Conservation (phyloP, 2,797 vertebrate species). For the Acanthurus leucopareius region DNA sequence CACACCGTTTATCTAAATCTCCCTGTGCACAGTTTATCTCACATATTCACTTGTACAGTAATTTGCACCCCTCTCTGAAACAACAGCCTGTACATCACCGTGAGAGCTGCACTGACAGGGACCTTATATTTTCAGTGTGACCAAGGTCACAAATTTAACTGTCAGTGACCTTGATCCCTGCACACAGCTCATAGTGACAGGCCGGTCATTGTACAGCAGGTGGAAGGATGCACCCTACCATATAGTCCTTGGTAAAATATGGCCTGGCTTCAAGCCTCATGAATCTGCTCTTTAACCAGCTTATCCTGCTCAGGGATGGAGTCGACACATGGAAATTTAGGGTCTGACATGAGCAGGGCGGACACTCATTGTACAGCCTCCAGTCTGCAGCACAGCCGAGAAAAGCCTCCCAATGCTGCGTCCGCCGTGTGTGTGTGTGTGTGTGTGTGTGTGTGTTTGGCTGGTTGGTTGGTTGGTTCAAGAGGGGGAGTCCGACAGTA, state of each 20-base stretch:
- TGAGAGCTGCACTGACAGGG: conserved; percentile 37
- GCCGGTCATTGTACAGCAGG: conserved; percentile 1
- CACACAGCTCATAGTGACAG: conserved; percentile 27
- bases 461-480: no score
- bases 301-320: conserved; percentile 15
- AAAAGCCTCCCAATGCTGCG: conserved; percentile 41
- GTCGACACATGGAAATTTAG: conserved; percentile 27
- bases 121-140: conserved; percentile 35
- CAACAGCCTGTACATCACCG: conserved; percentile 22
- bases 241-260: conserved; percentile 40
- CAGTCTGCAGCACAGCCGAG: conserved; percentile 44
- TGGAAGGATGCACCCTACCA: conserved; percentile 22
- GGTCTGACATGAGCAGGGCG: conserved; percentile 23
- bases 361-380: conserved; percentile 28
- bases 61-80: conserved; percentile 34
- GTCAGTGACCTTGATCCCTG: conserved; percentile 64
- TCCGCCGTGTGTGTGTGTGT: conserved; percentile 2
- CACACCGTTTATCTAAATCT: conserved; percentile 45
- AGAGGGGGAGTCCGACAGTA: conserved; percentile 13
- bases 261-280: conserved; percentile 34
- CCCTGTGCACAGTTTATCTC: conserved; percentile 39
- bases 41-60: conserved; percentile 29
- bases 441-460: no score
- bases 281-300: conserved; percentile 43
- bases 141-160: conserved; percentile 69